Percentiles rank a stretch among this genome's conserved stretches.
Evolutionary conservation across 2,797 vertebrate genomes (phyloP).

Genomic region (Strix occidentalis): DNA sequence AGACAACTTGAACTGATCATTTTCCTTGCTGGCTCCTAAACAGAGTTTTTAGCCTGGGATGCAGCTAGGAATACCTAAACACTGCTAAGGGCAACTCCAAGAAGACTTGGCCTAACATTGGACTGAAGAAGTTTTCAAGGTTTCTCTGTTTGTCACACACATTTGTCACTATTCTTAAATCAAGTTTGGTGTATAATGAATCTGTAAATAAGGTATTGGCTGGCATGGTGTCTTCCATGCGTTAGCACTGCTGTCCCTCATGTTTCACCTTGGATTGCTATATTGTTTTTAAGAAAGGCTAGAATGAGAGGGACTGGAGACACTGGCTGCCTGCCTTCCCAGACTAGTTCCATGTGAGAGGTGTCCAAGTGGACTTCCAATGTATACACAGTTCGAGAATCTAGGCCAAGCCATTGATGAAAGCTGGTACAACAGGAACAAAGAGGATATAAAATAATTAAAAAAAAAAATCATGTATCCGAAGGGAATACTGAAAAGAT

Average conservation of each 20-base stretch:
- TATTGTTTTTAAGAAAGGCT: neutral
- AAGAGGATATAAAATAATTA: neutral
- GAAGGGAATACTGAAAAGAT: neutral
- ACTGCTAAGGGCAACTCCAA: neutral
- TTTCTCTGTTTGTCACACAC: neutral
- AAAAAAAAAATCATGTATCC: neutral
- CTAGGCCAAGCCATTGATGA: neutral
- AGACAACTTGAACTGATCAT: neutral
- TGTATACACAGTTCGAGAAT: neutral
- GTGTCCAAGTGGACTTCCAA: neutral
- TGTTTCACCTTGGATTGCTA: neutral
- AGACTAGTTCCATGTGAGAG: neutral
- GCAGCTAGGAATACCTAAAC: neutral
- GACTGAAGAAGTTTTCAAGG: neutral
- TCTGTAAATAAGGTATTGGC: neutral
- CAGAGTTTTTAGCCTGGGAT: neutral
- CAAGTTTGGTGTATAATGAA: neutral
- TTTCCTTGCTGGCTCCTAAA: neutral
- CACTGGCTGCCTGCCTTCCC: neutral
- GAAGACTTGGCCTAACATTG: neutral
- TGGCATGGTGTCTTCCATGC: neutral
- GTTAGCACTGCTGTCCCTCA: neutral
- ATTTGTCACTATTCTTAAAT: neutral
- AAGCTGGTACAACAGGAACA: neutral
- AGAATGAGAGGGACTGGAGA: neutral